Evolutionary conservation across 2,888 invertebrate species (phyloP).

Genomic region (Myopa tessellatipennis): DNA sequence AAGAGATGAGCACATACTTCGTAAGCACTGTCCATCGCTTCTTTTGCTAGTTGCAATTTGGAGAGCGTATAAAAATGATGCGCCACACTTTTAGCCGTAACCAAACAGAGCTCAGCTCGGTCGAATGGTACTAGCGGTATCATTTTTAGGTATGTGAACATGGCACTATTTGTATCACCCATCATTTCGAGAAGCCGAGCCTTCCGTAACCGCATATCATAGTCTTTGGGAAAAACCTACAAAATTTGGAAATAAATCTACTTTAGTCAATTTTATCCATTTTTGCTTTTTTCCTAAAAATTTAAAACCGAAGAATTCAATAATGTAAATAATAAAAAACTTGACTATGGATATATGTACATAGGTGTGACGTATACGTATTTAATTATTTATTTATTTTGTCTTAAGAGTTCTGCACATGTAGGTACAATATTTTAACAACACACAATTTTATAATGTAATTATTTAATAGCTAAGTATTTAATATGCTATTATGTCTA

Average conservation of each 20-base stretch:
- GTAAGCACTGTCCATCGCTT: conserved; percentile 82
- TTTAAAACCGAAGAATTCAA: too few species aligned
- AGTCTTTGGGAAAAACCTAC: conserved; percentile 73
- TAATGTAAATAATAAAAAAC: too few species aligned
- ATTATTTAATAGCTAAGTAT: too few species aligned
- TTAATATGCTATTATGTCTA: too few species aligned
- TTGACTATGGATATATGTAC: too few species aligned
- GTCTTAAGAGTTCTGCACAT: too few species aligned
- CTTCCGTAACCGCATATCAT: conserved; percentile 78
- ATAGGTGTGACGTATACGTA: too few species aligned
- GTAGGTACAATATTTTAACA: too few species aligned
- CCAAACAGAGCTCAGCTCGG: conserved; percentile 74
- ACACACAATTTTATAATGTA: too few species aligned
- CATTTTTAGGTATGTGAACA: conserved; percentile 80
- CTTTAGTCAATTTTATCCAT: too few species aligned
- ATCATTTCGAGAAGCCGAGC: conserved; percentile 73
- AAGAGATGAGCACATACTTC: conserved; percentile 78
- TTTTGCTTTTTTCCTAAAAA: too few species aligned
- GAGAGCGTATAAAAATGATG: conserved; percentile 79
- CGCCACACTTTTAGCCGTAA: conserved; percentile 79
- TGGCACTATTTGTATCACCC: conserved; percentile 74
- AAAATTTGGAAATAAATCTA: neutral
- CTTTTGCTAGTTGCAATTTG: conserved; percentile 79
- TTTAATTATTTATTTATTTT: too few species aligned
- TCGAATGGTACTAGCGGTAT: conserved; percentile 74